Base-by-base conservation (phyloP, 1,140 invertebrate genomes). In the Elymnias hypermnestra region DNA sequence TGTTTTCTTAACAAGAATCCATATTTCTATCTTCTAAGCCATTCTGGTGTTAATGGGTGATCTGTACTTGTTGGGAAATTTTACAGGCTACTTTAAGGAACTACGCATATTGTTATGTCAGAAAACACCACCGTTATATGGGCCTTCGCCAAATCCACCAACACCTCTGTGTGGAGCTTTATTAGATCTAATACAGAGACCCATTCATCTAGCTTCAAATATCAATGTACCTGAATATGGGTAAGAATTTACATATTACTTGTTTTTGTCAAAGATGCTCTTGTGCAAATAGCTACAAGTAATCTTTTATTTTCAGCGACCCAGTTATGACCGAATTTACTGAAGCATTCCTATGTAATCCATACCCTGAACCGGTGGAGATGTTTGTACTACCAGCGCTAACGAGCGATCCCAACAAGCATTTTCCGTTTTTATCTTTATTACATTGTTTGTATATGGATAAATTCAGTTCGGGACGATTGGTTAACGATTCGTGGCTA, bases 141-240 rank as follows among this genome's bases (percentile, higher is more conserved):
- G 93, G 13, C 87, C 89, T 21, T 91, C 90, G 0, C 54, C 90
- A 2, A 85, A 89, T 28, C 89, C 94, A n/a, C 93, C 93, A 0
- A 95, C 91, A 26, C 91, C 92, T 6, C 82, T 95, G 4, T 89
- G 93, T 17, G 91, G 90, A 41, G 92, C 92, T 52, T 81, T 97
- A 5, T 86, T 95, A 39, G 90, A 93, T 48, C 88, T 97, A 47
- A 90, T 97, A 28, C 87, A 92, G 51, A 88, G 91, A 53, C 95
- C 95, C 0, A 72, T 97, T 26, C 73, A 82, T 52, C 83, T 90
- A 51, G 83, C 87, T 60, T 8, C 65, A 63, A 37, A 82, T 28
- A 45, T 72, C 3, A 59, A 72, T 43, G 43, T 70, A 29, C 48
- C 61, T 31, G 63, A 73, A 41, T 87, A 82, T 60, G 68, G 75